phyloP scores from a whole-genome alignment of 2,797 vertebrate species.

The Sebastes itinus region DNA sequence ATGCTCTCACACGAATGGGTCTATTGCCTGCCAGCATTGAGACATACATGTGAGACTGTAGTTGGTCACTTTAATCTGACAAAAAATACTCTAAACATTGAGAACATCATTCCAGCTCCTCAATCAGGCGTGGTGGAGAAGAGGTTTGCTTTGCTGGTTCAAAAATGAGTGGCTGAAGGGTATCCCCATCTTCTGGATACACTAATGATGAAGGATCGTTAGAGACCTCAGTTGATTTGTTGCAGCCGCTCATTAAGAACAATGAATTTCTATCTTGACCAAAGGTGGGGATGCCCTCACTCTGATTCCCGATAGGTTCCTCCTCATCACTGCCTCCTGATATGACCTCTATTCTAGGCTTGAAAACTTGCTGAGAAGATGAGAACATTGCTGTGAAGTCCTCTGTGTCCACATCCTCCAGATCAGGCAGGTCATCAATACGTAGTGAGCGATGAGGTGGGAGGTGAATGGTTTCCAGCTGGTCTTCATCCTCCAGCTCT shows the following conservation, averaged over 20 bases:
- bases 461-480: conserved; percentile 69
- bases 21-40: background rate
- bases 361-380: conserved; percentile 59
- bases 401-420: conserved; percentile 85
- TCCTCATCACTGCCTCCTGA: conserved; percentile 69
- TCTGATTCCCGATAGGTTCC: conserved; percentile 30
- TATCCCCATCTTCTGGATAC: conserved; percentile 31
- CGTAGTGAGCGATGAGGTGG: conserved; percentile 60
- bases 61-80: background rate
- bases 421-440: conserved; percentile 90
- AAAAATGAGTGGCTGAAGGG: background rate
- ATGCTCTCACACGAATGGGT: background rate
- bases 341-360: conserved; percentile 85
- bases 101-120: conserved; percentile 77
- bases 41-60: background rate
- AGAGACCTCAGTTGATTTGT: conserved; percentile 2
- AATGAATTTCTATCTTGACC: conserved; percentile 3
- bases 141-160: background rate
- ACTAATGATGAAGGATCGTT: conserved; percentile 4
- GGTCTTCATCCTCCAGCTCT: conserved; percentile 68
- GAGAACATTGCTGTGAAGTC: conserved; percentile 38
- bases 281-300: background rate
- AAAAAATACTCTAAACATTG: background rate
- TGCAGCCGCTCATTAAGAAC: conserved; percentile 21
- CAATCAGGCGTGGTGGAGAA: conserved; percentile 63